phyloP scores from a whole-genome alignment of 2,797 vertebrate genomes.

The Florisuga fusca region DNA sequence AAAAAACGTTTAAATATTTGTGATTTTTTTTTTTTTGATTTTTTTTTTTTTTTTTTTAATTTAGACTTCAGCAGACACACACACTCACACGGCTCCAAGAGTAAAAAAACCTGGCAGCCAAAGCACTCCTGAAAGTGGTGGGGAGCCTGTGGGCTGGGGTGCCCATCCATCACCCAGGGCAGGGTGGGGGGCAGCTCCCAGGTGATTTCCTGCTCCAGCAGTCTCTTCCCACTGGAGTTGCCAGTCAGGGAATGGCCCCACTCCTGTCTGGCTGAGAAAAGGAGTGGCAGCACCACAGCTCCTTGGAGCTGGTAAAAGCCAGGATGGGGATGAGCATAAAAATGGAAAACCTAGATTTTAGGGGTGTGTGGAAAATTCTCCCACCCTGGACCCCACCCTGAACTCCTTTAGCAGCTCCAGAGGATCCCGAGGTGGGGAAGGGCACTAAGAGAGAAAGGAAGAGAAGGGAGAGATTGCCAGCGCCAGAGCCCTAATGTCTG shows the following conservation, averaged over 20 bases:
- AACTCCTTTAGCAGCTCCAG: not conserved
- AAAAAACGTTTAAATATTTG: slow-evolving; percentile 82
- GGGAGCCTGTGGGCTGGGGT: not conserved
- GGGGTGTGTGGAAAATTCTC: too few relatives aligned
- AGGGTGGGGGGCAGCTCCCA: not conserved
- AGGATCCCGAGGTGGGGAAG: not conserved
- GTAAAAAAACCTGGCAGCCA: slow-evolving; percentile 40
- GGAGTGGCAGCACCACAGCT: not conserved
- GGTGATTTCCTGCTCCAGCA: not conserved
- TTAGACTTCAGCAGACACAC: slow-evolving; percentile 76
- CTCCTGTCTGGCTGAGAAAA: not conserved
- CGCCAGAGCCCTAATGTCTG: not conserved
- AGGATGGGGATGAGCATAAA: not conserved
- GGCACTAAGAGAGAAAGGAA: not conserved
- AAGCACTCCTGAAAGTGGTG: not conserved
- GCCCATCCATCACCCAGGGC: not conserved
- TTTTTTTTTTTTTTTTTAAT: slow-evolving; percentile 46
- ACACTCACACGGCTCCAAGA: slow-evolving; percentile 78
- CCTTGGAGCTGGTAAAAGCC: not conserved
- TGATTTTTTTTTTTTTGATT: not conserved
- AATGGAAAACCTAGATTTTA: not conserved
- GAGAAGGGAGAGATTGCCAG: not conserved
- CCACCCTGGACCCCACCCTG: not conserved
- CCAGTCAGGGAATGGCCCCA: not conserved
- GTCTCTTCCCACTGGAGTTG: not conserved